Evolutionary conservation across 2,888 invertebrate genomes (phyloP).

Genomic region (Conomelus anceps): DNA sequence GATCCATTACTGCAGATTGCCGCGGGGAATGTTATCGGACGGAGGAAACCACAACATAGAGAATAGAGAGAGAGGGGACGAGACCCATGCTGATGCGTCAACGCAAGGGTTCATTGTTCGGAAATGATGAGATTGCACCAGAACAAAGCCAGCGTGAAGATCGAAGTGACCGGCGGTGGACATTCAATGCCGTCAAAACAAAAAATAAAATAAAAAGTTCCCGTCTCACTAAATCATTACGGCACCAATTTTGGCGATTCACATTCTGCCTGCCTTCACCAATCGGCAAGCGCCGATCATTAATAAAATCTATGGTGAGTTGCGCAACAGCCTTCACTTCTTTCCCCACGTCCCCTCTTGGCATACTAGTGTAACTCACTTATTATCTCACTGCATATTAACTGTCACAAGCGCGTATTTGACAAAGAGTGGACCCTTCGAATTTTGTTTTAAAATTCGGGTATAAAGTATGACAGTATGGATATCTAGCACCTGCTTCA

Average conservation of each 20-base stretch:
- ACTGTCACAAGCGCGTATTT: too few relatives aligned
- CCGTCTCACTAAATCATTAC: neutral
- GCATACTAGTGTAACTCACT: too few relatives aligned
- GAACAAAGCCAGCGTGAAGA: neutral
- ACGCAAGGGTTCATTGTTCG: neutral
- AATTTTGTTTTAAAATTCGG: too few relatives aligned
- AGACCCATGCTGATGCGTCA: neutral
- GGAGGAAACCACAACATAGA: neutral
- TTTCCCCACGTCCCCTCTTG: neutral
- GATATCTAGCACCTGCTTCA: too few relatives aligned
- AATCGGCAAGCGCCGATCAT: neutral
- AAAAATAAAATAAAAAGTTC: neutral
- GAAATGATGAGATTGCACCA: neutral
- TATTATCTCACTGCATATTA: too few relatives aligned
- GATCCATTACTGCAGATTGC: neutral
- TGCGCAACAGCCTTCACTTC: neutral
- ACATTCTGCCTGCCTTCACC: neutral
- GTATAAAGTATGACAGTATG: too few relatives aligned
- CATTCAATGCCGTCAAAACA: neutral
- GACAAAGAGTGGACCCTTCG: too few relatives aligned
- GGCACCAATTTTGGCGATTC: neutral
- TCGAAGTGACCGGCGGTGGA: neutral
- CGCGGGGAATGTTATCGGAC: neutral
- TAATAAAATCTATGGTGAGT: neutral
- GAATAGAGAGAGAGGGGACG: neutral